Conservation (phyloP, 2,797 vertebrate genomes). For the Chaenodraco wilsoni region DNA sequence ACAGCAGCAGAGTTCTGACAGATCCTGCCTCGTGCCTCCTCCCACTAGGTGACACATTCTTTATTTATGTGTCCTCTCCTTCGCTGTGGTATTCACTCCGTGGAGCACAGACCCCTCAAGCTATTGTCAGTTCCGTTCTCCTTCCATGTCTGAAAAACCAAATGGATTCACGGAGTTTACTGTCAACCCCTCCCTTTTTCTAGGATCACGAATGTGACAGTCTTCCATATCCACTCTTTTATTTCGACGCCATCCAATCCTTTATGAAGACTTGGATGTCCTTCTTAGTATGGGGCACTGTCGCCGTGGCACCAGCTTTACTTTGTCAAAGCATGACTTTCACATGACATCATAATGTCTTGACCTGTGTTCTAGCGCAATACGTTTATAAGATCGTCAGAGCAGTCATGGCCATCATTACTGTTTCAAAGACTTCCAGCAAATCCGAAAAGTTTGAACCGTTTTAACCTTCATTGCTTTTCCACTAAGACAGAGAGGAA, state of each 20-base stretch:
- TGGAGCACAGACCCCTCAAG: constrained; percentile 81
- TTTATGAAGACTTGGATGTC: constrained; percentile 70
- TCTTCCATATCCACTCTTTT: constrained; percentile 62
- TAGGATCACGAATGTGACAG: constrained; percentile 55
- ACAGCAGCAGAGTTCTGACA: constrained; percentile 86
- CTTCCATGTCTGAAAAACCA: constrained; percentile 83
- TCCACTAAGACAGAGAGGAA: neutral
- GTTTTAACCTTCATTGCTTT: neutral
- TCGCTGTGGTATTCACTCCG: constrained; percentile 80
- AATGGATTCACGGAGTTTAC: constrained; percentile 85
- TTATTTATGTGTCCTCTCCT: constrained; percentile 80
- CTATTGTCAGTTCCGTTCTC: constrained; percentile 86
- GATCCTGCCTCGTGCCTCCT: constrained; percentile 80
- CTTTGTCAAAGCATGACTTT: constrained; percentile 41
- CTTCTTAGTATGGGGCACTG: constrained; percentile 54
- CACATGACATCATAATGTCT: constrained; percentile 20
- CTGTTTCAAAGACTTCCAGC: constrained; percentile 16
- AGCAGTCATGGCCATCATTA: neutral
- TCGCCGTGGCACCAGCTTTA: constrained; percentile 29
- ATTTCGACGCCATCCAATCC: constrained; percentile 65
- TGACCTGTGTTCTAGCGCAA: constrained; percentile 18
- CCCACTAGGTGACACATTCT: constrained; percentile 83
- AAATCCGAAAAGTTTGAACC: constrained; percentile 3
- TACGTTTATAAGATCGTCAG: constrained; percentile 20
- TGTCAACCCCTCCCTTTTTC: constrained; percentile 75